Base-by-base conservation (phyloP, 2,888 invertebrate species). In the Caenorhabditis sp. region DNA sequence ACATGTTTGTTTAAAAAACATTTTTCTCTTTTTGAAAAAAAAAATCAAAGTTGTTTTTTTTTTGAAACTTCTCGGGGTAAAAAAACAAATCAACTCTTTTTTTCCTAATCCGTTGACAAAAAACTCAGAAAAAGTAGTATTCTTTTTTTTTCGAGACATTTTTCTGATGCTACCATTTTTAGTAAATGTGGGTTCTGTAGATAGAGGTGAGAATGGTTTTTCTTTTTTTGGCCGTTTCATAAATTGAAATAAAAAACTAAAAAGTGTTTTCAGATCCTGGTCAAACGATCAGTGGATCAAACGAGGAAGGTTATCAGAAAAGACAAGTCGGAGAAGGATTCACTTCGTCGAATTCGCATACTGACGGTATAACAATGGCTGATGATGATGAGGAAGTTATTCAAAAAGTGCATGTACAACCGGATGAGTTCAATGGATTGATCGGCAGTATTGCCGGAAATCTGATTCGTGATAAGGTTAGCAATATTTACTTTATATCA, bases 381-480 rank as follows among this genome's bases (percentile, higher is more conserved):
- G 76, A 76, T 58, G 76, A 76, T 49, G 71, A 71, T 50, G 76
- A 76, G 37, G 75, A 75, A 50, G 59, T 70, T 17, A 71, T 76
- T 49, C 70, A 76, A 36, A 76, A 76, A 55, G 69, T 82, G 19
- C 75, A 77, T 51, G 67, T 81, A 67, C 74, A 77, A 50, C 77
- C 71, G 21, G 77, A 82, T 37, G 82, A 85, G 51, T 85, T 85
- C 79, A 83, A 77, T 67, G 86, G 86, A 31, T 76, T 86, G 19
- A 86, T 86, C 53, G 86, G 86, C 10, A 84, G 73, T 65, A 77
- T 86, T 58, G 86, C 85, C 49, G 84, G 86, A 1, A 83, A 83
- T 72, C 66, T 86, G 58, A 83, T 86, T 51, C 51, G 83, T n/a
- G 82, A 86, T 57, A 81, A 82, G 70, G 79, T 86, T 31, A 31